Percentiles rank a stretch among this genome's conserved stretches.
phyloP scores from a whole-genome alignment of 1,140 invertebrate genomes.

The Limonius californicus region DNA sequence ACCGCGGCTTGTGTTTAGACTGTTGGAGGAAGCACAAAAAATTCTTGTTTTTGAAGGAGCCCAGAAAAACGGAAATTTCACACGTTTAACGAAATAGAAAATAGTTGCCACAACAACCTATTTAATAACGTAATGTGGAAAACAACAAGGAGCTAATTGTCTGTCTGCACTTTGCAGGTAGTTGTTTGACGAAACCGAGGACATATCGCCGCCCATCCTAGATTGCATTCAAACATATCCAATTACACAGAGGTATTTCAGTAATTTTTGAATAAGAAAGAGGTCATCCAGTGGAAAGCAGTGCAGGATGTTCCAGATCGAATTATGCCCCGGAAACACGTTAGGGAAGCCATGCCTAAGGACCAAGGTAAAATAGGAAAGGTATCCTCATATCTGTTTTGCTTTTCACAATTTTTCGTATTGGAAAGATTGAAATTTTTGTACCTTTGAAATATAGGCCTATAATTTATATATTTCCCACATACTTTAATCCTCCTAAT shows the following conservation, averaged over 20 bases:
- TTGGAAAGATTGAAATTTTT: neutral
- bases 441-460: neutral
- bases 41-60: too few relatives aligned
- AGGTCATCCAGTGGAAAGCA: slow-evolving; percentile 18
- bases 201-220: neutral
- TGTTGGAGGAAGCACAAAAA: too few relatives aligned
- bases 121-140: too few relatives aligned
- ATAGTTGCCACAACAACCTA: too few relatives aligned
- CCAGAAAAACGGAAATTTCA: too few relatives aligned
- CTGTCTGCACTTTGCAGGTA: too few relatives aligned
- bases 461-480: too few relatives aligned
- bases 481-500: too few relatives aligned
- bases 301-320: slow-evolving; percentile 20
- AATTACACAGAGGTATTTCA: neutral
- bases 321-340: slow-evolving; percentile 20
- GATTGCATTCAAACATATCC: neutral
- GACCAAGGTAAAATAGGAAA: neutral
- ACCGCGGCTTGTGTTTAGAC: neutral
- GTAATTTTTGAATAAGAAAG: slow-evolving; percentile 9
- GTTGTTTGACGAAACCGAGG: too few relatives aligned
- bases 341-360: slow-evolving; percentile 18
- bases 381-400: neutral
- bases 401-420: neutral
- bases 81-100: too few relatives aligned
- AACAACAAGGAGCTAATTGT: too few relatives aligned